phyloP scores from a whole-genome alignment of 35 echinoderm and acorn worm genomes.

The Ophioderma brevispina region DNA sequence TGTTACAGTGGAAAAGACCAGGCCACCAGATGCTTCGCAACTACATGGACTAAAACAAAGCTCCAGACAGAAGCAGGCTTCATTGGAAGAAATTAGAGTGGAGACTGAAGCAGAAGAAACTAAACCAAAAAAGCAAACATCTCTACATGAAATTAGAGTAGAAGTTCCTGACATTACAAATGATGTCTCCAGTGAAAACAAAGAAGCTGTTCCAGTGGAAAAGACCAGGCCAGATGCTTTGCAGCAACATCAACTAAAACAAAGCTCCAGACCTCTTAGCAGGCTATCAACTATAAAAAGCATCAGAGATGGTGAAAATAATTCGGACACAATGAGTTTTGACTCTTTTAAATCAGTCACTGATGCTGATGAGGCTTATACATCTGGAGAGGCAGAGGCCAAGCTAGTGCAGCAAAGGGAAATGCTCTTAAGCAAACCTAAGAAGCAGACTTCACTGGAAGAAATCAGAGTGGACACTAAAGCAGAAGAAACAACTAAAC shows the following conservation, averaged over 20 bases:
- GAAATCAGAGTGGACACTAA: background rate
- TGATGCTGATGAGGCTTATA: background rate
- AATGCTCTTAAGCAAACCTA: no score
- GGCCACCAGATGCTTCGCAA: background rate
- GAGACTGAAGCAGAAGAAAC: background rate
- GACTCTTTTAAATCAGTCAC: background rate
- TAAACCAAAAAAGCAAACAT: background rate
- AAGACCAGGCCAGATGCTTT: no score
- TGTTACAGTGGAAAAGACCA: background rate
- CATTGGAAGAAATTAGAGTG: background rate
- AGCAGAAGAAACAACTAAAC: background rate
- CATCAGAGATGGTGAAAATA: background rate
- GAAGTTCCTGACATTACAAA: background rate
- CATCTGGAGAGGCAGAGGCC: background rate
- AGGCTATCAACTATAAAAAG: background rate
- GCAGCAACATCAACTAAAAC: background rate
- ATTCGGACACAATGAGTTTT: background rate
- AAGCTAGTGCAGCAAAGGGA: background rate
- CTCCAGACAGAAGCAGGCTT: background rate
- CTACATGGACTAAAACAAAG: background rate
- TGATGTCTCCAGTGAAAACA: no score
- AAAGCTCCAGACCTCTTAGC: background rate
- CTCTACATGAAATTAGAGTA: background rate
- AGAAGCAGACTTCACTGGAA: background rate
- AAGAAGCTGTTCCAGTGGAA: no score